Base-by-base conservation (phyloP, 92 coral and sea anemone genomes). In the Porites lobata region DNA sequence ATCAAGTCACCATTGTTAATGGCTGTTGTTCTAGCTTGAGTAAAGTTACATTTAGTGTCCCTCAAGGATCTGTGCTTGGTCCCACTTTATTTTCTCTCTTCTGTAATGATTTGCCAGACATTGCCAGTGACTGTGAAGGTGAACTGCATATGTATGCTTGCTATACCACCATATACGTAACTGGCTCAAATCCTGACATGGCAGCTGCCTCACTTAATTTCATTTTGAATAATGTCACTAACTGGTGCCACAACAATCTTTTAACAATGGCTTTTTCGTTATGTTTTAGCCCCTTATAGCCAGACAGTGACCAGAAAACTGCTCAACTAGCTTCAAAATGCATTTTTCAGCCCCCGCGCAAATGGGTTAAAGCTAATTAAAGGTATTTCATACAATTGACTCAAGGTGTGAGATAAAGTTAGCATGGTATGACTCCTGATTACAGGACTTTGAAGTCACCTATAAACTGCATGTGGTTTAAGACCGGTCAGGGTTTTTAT, bases 111-210 rank as follows among this genome's bases (percentile, higher is more conserved):
- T 4, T 68, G 29, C 73, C 73, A 3, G 73, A 68, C 43, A 68
- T 68, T 68, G 73, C 26, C 11, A 68, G 8, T 22, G 73, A 22
- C 73, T 68, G 73, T 68, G 50, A 43, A 51, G 90, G 57, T 54
- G 79, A 79, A 20, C 61, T 86, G 21, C 64, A 78, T 18, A 78
- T 78, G 80, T 86, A 86, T 58, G 85, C 85, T 50, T 85, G 79
- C 24, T 85, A 86, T 57, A 78, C 85, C 3, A 86, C 85, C 65
- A 20, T 86, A 54, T 86, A 68, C 7, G 58, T 20, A 65, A 58
- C n/a, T n/a, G n/a, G n/a, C n/a, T n/a, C n/a, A n/a, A n/a, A n/a
- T 8, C 80, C 86, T 52, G 81, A 79, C 50, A 1, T 52, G 53
- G 89, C 76, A 14, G 78, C 84, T 5, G 58, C 54, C 54, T 13